Evolutionary conservation across 2,113 vertebrate genomes (phyloP).

Genomic region (Chlamydotis undulata): DNA sequence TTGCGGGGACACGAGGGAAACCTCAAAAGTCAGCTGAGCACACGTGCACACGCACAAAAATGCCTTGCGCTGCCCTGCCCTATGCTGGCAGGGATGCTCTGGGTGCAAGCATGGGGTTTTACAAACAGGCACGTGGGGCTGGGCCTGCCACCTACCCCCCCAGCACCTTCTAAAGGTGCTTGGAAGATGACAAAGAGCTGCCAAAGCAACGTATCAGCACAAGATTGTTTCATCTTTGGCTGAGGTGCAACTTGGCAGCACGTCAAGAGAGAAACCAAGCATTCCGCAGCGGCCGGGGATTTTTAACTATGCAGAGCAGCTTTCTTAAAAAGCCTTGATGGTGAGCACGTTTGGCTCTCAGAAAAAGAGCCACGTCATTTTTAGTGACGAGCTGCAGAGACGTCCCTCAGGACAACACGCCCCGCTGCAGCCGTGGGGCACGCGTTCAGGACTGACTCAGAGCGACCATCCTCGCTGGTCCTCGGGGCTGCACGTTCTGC

Average conservation of each 20-base stretch:
- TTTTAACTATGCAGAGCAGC: constrained; percentile 18
- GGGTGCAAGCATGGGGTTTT: neutral
- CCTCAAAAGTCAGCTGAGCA: neutral
- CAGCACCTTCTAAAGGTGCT: neutral
- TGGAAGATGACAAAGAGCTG: constrained; percentile 24
- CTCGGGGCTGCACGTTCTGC: neutral
- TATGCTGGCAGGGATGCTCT: neutral
- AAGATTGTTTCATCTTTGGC: neutral
- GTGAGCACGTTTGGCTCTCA: constrained; percentile 21
- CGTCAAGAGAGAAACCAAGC: neutral
- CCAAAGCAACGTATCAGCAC: neutral
- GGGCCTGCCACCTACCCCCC: neutral
- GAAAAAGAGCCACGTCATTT: neutral
- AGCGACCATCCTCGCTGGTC: neutral
- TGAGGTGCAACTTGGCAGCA: neutral
- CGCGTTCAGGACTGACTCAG: neutral
- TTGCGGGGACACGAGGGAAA: neutral
- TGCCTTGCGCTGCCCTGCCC: neutral
- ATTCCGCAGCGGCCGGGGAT: neutral
- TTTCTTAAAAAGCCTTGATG: constrained; percentile 24
- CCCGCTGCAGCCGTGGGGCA: neutral
- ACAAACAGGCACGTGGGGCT: neutral
- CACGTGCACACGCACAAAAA: neutral
- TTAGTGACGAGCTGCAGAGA: neutral
- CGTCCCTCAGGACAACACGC: neutral